Percentiles rank a stretch among this genome's conserved stretches.
Conservation (phyloP, 2,113 vertebrate species). For the Pterocles orientalis region DNA sequence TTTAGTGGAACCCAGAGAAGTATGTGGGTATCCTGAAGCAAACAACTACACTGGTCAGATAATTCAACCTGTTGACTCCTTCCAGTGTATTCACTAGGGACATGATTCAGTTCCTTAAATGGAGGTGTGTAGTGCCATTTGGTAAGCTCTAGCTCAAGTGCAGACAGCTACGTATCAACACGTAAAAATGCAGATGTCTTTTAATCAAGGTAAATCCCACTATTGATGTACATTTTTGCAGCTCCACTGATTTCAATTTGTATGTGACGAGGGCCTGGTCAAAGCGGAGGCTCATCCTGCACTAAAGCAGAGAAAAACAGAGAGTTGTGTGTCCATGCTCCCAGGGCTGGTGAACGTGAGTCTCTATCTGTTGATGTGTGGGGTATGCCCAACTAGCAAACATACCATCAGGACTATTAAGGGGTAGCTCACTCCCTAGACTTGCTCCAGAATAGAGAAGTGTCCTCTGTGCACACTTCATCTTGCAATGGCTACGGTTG, state of each 20-base stretch:
- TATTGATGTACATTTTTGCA: background rate
- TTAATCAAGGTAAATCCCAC: background rate
- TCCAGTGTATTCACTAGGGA: background rate
- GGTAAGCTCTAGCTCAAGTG: background rate
- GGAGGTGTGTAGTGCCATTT: background rate
- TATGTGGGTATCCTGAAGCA: background rate
- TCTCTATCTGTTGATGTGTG: background rate
- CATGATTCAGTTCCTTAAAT: background rate
- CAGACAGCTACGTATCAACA: background rate
- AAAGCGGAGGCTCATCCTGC: background rate
- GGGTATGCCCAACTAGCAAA: background rate
- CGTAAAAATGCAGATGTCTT: background rate
- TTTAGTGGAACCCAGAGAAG: background rate
- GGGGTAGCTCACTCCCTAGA: background rate
- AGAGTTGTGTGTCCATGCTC: fast-evolving
- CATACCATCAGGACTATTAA: background rate
- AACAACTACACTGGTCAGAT: background rate
- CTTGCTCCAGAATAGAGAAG: background rate
- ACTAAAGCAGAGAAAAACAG: background rate
- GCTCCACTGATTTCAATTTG: background rate
- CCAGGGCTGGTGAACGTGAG: background rate
- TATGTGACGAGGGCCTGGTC: background rate
- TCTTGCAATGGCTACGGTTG: background rate
- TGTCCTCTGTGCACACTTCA: background rate
- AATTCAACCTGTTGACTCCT: background rate